Percentiles rank a stretch among this genome's conserved stretches.
Evolutionary conservation across 2,888 invertebrate genomes (phyloP).

Genomic region (Epiblema foenella): DNA sequence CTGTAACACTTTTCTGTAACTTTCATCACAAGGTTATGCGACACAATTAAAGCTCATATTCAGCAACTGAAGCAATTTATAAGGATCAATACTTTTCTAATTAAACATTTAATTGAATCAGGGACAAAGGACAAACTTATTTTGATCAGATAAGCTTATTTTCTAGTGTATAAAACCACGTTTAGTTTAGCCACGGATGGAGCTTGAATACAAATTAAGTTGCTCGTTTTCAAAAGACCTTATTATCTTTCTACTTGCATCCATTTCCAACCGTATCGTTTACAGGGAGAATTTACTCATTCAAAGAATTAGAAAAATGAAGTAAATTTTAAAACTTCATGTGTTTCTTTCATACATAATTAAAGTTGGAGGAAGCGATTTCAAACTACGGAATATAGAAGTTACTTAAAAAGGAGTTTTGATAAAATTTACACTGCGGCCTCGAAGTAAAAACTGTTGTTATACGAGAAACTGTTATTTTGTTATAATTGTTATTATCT

Average conservation of each 20-base stretch:
- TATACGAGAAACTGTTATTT: not conserved
- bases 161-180: not conserved
- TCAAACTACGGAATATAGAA: not conserved
- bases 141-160: not conserved
- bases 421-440: not conserved
- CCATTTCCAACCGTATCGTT: not conserved
- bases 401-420: not conserved
- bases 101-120: not conserved
- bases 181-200: not conserved
- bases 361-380: slow-evolving; percentile 4
- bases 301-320: not conserved
- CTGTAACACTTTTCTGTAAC: no score
- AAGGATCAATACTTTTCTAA: no score
- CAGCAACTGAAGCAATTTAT: no score
- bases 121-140: not conserved
- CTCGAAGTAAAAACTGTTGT: not conserved
- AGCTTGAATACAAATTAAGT: not conserved
- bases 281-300: not conserved
- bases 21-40: no score
- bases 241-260: not conserved
- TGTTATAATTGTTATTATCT: no score
- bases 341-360: not conserved
- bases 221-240: not conserved
- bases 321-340: not conserved
- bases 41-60: no score